phyloP scores from a whole-genome alignment of 2,888 invertebrate genomes.

The Acholoe squamosa region DNA sequence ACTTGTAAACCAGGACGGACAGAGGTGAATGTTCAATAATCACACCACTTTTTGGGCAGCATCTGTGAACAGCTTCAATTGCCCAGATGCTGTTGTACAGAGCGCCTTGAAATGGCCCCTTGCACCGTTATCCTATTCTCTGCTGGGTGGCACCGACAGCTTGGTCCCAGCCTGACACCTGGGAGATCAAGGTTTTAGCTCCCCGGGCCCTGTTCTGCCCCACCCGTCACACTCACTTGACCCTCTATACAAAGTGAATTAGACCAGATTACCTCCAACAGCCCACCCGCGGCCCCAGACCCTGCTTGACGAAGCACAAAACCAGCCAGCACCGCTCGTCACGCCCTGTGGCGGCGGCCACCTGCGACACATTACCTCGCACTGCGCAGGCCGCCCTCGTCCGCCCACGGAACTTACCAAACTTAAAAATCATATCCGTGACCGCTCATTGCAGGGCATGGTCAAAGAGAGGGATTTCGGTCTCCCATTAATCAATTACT shows the following conservation, averaged over 20 bases:
- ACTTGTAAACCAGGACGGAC: constrained; percentile 1
- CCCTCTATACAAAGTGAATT: constrained; percentile 60
- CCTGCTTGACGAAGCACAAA: constrained; percentile 51
- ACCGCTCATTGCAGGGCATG: neutral
- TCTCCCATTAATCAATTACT: constrained; percentile 49
- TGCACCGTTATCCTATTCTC: constrained; percentile 17
- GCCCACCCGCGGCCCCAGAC: neutral
- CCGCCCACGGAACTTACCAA: constrained; percentile 8
- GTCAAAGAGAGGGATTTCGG: constrained; percentile 55
- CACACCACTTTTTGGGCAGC: constrained; percentile 10
- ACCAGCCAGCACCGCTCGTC: neutral
- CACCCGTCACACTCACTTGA: constrained; percentile 58
- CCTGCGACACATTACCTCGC: constrained; percentile 53
- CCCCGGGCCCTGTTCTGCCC: neutral
- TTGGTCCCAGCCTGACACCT: constrained; percentile 34
- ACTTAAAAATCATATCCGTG: constrained; percentile 60
- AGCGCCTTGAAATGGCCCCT: neutral
- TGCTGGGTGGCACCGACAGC: constrained; percentile 11
- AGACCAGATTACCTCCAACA: constrained; percentile 43
- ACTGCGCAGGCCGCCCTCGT: neutral
- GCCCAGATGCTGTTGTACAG: constrained; percentile 45
- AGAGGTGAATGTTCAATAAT: constrained; percentile 38
- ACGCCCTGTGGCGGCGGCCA: constrained; percentile 57
- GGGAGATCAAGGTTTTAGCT: constrained; percentile 43
- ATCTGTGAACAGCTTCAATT: neutral